These are phyloP conservation scores for Frankliniella fusca DNA, from an alignment of 2,888 invertebrate genomes.

Conservation along the genomic window DNA sequence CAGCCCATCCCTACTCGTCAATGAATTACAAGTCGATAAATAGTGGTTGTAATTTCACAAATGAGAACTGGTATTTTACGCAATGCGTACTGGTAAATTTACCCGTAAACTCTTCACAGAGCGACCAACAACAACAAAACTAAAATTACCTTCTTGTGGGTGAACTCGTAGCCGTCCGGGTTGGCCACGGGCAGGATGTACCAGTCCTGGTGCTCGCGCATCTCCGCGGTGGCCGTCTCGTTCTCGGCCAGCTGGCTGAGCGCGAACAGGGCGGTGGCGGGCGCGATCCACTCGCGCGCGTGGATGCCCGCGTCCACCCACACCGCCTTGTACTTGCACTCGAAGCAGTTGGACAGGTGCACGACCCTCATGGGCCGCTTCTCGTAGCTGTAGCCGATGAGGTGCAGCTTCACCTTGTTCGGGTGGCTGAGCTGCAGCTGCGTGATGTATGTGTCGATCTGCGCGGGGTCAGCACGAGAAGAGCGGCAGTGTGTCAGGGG, in stretches of 20 bases:
- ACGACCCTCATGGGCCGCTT: background rate
- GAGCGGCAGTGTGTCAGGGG: background rate
- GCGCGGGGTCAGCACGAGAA: background rate
- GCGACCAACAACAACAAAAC: background rate
- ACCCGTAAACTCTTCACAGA: too few species aligned
- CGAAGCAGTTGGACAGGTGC: background rate
- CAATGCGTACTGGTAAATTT: too few species aligned
- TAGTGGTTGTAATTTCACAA: too few species aligned
- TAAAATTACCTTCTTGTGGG: constrained; percentile 62
- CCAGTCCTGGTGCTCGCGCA: constrained; percentile 58
- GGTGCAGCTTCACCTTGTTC: background rate
- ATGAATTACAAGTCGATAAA: too few species aligned
- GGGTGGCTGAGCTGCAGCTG: background rate
- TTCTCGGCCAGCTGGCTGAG: constrained; percentile 65
- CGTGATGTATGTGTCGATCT: background rate
- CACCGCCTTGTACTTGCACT: constrained; percentile 3
- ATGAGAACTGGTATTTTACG: too few species aligned
- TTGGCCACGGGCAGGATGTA: constrained; percentile 48
- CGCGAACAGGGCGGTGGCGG: constrained; percentile 70
- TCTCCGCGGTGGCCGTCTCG: constrained; percentile 63
- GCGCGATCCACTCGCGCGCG: constrained; percentile 84
- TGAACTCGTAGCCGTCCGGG: constrained; percentile 83
- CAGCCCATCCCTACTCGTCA: too few species aligned
- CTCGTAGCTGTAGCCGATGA: background rate
- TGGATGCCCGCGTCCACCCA: constrained; percentile 60